Conservation (phyloP, 2,888 invertebrate genomes). For the Exephanes ischioxanthus region DNA sequence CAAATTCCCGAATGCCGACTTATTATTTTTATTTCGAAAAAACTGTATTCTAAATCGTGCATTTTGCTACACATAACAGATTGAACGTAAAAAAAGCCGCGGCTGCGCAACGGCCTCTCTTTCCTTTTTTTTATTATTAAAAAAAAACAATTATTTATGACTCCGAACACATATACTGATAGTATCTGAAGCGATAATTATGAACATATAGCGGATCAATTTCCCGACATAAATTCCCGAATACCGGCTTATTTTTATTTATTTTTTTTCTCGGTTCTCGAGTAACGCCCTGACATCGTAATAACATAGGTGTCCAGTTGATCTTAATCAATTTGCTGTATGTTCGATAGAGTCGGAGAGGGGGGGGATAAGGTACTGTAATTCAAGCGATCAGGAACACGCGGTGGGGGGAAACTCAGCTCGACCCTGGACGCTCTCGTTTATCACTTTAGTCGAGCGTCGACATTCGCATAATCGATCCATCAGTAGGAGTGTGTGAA, state of each 20-base stretch:
- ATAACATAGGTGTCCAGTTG: neutral
- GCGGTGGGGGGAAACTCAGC: neutral
- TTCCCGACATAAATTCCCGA: too few relatives aligned
- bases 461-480: conserved; percentile 75
- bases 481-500: conserved; percentile 56
- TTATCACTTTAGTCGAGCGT: conserved; percentile 71
- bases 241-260: neutral
- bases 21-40: too few relatives aligned
- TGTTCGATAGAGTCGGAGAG: neutral
- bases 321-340: neutral
- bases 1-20: too few relatives aligned
- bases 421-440: conserved; percentile 41
- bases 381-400: conserved; percentile 12
- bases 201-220: too few relatives aligned
- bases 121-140: too few relatives aligned
- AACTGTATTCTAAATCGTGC: too few relatives aligned
- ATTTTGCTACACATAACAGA: too few relatives aligned
- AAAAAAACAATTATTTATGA: too few relatives aligned
- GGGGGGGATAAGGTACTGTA: neutral
- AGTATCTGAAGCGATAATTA: too few relatives aligned
- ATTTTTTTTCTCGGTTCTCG: neutral
- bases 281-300: neutral
- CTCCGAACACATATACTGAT: too few relatives aligned
- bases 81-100: too few relatives aligned
- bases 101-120: too few relatives aligned